These are phyloP conservation scores for Trypoxylus dichotomus DNA, from an alignment of 1,140 invertebrate genomes.

Conservation along the genomic window DNA sequence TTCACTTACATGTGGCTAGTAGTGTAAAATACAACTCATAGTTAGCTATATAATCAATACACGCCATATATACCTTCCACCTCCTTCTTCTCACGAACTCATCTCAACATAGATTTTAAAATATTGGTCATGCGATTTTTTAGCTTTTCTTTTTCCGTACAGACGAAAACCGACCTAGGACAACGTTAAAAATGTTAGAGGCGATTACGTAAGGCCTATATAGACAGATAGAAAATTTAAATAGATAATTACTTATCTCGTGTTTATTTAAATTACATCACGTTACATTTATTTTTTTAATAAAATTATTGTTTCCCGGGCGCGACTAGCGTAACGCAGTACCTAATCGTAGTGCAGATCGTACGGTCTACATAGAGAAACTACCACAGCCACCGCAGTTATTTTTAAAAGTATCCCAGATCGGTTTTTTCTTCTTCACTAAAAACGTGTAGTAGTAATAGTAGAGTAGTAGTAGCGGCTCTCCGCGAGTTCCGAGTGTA, in stretches of 20 bases:
- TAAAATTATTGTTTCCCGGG: constrained; percentile 22
- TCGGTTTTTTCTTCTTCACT: not conserved
- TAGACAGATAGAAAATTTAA: constrained; percentile 7
- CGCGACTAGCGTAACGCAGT: not conserved
- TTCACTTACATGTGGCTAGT: no score
- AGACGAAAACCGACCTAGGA: constrained; percentile 31
- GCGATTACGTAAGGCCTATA: not conserved
- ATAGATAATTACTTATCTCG: constrained; percentile 28
- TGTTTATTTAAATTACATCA: constrained; percentile 30
- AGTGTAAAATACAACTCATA: no score
- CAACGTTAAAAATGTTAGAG: constrained; percentile 27
- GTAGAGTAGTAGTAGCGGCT: no score
- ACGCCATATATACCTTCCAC: not conserved
- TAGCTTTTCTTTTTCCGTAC: not conserved
- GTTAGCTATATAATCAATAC: not conserved
- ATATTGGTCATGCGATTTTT: not conserved
- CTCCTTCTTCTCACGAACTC: not conserved
- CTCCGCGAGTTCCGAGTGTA: not conserved
- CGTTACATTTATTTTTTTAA: constrained; percentile 25
- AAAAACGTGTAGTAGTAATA: not conserved
- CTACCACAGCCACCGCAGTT: not conserved
- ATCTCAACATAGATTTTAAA: not conserved
- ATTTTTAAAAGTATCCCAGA: constrained; percentile 18
- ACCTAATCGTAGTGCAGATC: not conserved
- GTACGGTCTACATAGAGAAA: not conserved